Evolutionary conservation across 1,140 invertebrate genomes (phyloP).

Genomic region (Lasioglossum baleicum): DNA sequence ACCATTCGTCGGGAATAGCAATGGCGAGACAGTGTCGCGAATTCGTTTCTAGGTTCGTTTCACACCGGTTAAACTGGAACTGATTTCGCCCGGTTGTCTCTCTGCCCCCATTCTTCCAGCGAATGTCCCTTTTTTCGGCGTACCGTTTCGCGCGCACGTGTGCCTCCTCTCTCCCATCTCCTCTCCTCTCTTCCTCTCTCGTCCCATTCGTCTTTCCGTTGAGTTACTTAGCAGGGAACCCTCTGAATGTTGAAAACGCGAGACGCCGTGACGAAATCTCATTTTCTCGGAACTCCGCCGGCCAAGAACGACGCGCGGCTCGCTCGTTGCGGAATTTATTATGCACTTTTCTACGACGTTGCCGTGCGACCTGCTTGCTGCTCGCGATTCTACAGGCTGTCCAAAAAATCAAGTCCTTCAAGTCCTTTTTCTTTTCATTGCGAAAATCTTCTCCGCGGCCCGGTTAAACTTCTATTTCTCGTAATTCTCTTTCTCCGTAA

Average conservation of each 20-base stretch:
- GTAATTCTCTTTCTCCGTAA: no score
- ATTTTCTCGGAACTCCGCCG: conserved; percentile 34
- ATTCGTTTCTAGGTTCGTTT: conserved; percentile 13
- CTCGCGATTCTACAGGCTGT: no score
- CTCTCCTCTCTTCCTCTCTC: no score
- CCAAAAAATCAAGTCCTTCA: no score
- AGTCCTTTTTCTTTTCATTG: no score
- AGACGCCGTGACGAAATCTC: conserved; percentile 50
- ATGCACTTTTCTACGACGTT: conserved; percentile 33
- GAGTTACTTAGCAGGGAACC: conserved; percentile 15
- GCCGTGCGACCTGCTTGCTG: background rate
- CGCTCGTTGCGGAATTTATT: conserved; percentile 47
- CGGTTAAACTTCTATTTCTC: no score
- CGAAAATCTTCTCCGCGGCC: no score
- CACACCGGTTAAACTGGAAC: conserved; percentile 37
- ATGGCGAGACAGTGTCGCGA: conserved; percentile 3
- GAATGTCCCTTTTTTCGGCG: background rate
- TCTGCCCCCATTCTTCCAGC: background rate
- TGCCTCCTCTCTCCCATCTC: no score
- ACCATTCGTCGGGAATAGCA: background rate
- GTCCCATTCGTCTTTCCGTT: background rate
- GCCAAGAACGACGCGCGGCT: conserved; percentile 6
- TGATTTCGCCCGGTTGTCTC: conserved; percentile 46
- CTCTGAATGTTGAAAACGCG: conserved; percentile 57
- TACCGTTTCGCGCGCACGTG: background rate